Percentiles rank a stretch among this genome's conserved stretches.
Conservation (phyloP, 2,797 vertebrate species). For the Ambastaia sidthimunki region DNA sequence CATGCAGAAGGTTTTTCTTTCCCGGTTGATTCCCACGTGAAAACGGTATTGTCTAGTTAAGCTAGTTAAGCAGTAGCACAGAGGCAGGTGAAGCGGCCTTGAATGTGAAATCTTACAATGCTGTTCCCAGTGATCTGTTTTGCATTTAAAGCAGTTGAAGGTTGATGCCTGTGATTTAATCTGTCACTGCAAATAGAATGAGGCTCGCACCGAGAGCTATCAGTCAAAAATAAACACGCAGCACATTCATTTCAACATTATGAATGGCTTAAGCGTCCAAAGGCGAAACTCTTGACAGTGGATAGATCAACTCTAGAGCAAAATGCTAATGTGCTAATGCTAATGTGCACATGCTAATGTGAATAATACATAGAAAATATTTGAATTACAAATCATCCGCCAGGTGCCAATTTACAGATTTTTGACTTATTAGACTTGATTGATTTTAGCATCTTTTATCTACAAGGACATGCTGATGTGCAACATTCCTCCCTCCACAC, state of each 20-base stretch:
- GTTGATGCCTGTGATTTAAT: constrained; percentile 32
- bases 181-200: constrained; percentile 44
- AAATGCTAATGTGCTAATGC: too few relatives aligned
- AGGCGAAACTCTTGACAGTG: neutral
- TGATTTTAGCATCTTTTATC: neutral
- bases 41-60: neutral
- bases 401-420: neutral
- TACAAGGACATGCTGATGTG: neutral
- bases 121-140: constrained; percentile 27
- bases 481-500: neutral
- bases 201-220: constrained; percentile 51
- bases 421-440: too few relatives aligned
- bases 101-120: constrained; percentile 11
- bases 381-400: neutral
- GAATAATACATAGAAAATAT: neutral
- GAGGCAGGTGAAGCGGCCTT: neutral
- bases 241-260: constrained; percentile 9
- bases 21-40: neutral
- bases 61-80: neutral
- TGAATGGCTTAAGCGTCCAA: constrained; percentile 1
- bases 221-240: constrained; percentile 40
- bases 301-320: constrained; percentile 23
- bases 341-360: neutral
- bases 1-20: neutral
- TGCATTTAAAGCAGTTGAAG: constrained; percentile 30